Conservation (phyloP, 2,797 vertebrate genomes). For the Steatocranus sp. region DNA sequence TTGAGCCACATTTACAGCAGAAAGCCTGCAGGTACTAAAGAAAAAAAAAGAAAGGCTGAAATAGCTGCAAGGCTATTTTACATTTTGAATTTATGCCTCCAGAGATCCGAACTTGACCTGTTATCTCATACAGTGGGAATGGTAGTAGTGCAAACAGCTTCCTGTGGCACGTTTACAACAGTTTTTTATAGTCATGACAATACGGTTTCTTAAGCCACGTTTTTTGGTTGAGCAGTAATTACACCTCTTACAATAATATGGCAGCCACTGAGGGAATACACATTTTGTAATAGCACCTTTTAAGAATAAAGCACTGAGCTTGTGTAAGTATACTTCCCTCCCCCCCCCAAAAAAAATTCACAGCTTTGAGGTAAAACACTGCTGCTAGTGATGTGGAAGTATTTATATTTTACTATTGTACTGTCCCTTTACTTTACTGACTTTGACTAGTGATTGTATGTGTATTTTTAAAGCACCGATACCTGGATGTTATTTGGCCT, state of each 20-base stretch:
- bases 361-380: constrained; percentile 19
- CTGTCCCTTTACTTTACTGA: not conserved
- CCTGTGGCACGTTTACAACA: not conserved
- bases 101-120: not conserved
- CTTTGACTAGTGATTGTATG: not conserved
- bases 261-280: not conserved
- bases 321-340: not conserved
- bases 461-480: not conserved
- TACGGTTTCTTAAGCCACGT: not conserved
- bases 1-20: not conserved
- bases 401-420: not conserved
- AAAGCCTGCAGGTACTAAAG: not conserved
- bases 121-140: not conserved
- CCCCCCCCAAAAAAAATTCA: not conserved
- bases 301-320: constrained; percentile 5
- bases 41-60: not conserved
- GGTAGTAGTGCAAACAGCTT: constrained; percentile 11
- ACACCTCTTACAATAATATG: not conserved
- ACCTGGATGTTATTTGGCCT: not conserved
- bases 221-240: constrained; percentile 35
- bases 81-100: not conserved
- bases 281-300: constrained; percentile 4
- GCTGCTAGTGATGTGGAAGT: not conserved
- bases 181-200: not conserved
- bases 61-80: not conserved